Percentiles rank a stretch among this genome's conserved stretches.
Evolutionary conservation across 2,888 invertebrate species (phyloP).

Genomic region (Calameuta pallipes): DNA sequence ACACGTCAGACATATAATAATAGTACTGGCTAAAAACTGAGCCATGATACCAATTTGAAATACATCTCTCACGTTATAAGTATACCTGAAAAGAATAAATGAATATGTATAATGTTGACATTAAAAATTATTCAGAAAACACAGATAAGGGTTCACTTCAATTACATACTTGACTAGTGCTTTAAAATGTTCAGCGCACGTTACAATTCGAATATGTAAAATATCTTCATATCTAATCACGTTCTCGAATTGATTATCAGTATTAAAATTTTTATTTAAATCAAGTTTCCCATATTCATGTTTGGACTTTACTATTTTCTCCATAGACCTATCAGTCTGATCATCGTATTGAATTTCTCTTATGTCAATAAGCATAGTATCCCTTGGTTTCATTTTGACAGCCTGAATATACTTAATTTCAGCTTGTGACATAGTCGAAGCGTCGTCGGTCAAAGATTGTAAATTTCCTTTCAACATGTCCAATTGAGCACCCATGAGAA

Average conservation of each 20-base stretch:
- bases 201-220: slow-evolving; percentile 17
- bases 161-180: slow-evolving; percentile 49
- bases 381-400: too few species aligned
- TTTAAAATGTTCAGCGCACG: slow-evolving; percentile 50
- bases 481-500: slow-evolving; percentile 68
- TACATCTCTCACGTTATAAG: slow-evolving; percentile 51
- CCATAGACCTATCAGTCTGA: neutral
- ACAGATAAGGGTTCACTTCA: too few species aligned
- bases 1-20: slow-evolving; percentile 62
- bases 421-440: too few species aligned
- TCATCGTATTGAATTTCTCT: neutral
- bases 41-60: slow-evolving; percentile 49
- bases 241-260: too few species aligned
- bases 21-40: slow-evolving; percentile 55
- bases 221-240: neutral
- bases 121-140: too few species aligned
- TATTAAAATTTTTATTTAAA: too few species aligned
- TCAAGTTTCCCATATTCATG: too few species aligned
- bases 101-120: neutral
- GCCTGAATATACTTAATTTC: too few species aligned
- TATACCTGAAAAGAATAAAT: slow-evolving; percentile 39
- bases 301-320: too few species aligned
- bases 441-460: neutral
- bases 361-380: too few species aligned
- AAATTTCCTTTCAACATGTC: slow-evolving; percentile 56